Evolutionary conservation across 2,113 vertebrate species (phyloP).

Genomic region (Corvus cornix): DNA sequence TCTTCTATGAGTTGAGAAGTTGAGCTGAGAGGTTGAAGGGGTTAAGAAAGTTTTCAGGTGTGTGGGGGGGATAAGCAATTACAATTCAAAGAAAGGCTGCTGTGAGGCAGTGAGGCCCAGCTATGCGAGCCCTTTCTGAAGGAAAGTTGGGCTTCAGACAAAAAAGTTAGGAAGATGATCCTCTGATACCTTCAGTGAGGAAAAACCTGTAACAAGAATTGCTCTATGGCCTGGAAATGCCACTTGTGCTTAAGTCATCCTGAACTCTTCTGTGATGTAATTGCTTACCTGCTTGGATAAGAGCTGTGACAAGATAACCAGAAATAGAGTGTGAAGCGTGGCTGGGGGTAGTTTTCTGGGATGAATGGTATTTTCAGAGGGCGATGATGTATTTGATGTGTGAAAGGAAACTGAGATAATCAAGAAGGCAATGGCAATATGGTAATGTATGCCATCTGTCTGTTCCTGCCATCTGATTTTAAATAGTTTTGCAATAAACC

Average conservation of each 20-base stretch:
- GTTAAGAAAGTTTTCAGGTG: not conserved
- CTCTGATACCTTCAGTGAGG: not conserved
- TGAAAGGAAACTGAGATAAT: conserved; percentile 46
- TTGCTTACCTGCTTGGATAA: not conserved
- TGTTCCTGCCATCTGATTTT: not conserved
- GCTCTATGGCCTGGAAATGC: not conserved
- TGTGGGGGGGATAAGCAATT: not conserved
- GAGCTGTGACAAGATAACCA: not conserved
- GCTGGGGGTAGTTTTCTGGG: not conserved
- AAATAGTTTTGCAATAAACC: conserved; percentile 7
- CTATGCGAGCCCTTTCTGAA: not conserved
- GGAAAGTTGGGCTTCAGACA: not conserved
- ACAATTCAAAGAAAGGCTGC: not conserved
- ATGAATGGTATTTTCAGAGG: not conserved
- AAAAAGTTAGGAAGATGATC: not conserved
- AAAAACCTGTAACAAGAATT: not conserved
- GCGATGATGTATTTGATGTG: not conserved
- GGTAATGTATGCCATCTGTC: conserved; percentile 23
- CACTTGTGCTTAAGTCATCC: not conserved
- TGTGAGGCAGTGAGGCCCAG: not conserved
- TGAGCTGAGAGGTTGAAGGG: not conserved
- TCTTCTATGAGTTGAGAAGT: not conserved
- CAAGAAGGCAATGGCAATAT: not conserved
- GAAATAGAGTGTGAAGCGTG: not conserved
- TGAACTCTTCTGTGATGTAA: not conserved